Base-by-base conservation (phyloP, 2,113 vertebrate species). In the Boulengeromyrus knoepffleri region DNA sequence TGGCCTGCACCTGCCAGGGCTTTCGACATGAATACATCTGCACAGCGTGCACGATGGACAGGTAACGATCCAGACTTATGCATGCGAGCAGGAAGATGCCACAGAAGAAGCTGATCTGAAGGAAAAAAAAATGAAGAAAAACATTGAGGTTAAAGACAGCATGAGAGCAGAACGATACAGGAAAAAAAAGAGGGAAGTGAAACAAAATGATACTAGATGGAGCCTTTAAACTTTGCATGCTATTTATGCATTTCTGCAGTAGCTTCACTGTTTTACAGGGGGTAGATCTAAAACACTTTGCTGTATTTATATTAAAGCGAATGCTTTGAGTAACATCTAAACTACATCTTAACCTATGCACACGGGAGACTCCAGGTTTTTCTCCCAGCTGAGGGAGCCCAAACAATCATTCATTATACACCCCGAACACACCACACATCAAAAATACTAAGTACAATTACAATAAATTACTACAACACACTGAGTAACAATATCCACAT, bases 41-140 rank as follows among this genome's bases (percentile, higher is more conserved):
- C 10, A 91, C 93, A 17, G 91, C 91, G 0, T 92, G 93, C n/a
- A 94, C 92, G 0, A 94, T 93, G 90, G 93, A 95, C 86, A 97
- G 91, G 91, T 95, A 97, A 49, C 92, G 92, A 47, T 97, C 95
- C 3, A 96, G 89, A 91, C 93, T 95, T 92, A 97, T 95, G 92
- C 94, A 96, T 45, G 93, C 49, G 91, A 98, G 94, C 89, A 97
- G 93, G 85, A 97, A 94, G 85, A 95, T 95, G 2, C 97, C 96
- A 3, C 96, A 94, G 3, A 95, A 97, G 94, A 97, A 96, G 93
- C 96, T 97, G 89, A 97, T 93, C 95, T 93, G 94, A 19, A 2
- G 24, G 24, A 0, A 39, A 36, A 77, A 83, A 47, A 27, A 52
- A 53, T 88, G 88, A 0, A 89, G 62, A 90, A 52, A 66, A 5